Conservation (phyloP, 2,113 vertebrate genomes). For the Lonchura striata region DNA sequence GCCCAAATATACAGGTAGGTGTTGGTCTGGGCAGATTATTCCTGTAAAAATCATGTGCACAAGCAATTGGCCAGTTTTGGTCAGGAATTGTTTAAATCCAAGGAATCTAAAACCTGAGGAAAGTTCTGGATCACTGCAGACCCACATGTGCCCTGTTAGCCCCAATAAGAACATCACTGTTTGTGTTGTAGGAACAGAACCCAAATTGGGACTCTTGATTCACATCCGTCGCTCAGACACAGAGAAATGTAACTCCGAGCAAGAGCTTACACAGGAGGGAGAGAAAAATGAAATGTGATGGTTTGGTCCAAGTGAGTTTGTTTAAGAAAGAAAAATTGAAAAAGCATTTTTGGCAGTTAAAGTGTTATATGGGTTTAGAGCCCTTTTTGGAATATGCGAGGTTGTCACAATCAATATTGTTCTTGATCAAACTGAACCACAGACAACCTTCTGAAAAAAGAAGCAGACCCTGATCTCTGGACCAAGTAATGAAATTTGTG, state of each 20-base stretch:
- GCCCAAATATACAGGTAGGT: neutral
- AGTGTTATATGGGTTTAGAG: constrained; percentile 58
- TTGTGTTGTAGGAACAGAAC: neutral
- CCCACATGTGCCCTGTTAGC: neutral
- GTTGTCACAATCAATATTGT: constrained; percentile 66
- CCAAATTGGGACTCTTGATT: constrained; percentile 11
- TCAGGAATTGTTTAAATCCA: neutral
- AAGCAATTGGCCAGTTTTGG: neutral
- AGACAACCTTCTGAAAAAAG: constrained; percentile 40
- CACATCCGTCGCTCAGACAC: neutral
- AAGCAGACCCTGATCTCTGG: constrained; percentile 30
- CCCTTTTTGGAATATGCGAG: constrained; percentile 47
- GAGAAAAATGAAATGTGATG: constrained; percentile 53
- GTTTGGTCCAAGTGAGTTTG: constrained; percentile 59
- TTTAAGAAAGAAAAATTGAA: constrained; percentile 55
- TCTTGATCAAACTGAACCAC: constrained; percentile 56
- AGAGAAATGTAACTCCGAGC: constrained; percentile 24
- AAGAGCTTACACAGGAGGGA: constrained; percentile 16
- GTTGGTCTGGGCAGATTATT: neutral
- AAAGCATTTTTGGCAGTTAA: constrained; percentile 63
- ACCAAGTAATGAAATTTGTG: constrained; percentile 57
- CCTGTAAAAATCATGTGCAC: neutral
- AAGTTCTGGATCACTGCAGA: neutral
- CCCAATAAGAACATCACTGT: neutral
- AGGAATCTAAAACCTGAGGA: neutral